Conservation (phyloP, 2,888 invertebrate species). For the Sceliomorpha sp. region DNA sequence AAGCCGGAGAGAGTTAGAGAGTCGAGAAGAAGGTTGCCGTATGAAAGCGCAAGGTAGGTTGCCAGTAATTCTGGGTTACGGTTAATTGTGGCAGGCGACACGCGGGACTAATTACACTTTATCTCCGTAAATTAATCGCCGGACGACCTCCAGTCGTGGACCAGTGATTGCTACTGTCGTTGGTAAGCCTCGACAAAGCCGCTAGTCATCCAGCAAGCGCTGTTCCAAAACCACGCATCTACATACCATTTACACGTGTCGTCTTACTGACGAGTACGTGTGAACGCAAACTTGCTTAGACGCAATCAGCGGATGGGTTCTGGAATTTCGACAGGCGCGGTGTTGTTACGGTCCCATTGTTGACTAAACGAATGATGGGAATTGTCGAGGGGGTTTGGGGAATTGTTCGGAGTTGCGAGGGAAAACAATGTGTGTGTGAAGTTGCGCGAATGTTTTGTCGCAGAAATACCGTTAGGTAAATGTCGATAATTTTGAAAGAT, state of each 20-base stretch:
- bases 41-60: conserved; percentile 21
- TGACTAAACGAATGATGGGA: conserved; percentile 1
- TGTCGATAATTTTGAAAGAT: no score
- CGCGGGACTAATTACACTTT: conserved; percentile 72
- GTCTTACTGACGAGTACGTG: conserved; percentile 43
- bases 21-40: conserved; percentile 9
- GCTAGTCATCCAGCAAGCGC: conserved; percentile 63
- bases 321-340: neutral
- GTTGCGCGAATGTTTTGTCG: no score
- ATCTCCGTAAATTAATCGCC: conserved; percentile 73
- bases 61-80: conserved; percentile 51
- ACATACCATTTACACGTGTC: conserved; percentile 55
- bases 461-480: no score
- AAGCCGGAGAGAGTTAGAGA: neutral
- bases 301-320: conserved; percentile 31
- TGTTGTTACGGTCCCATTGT: neutral
- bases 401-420: no score
- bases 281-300: conserved; percentile 28
- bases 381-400: no score
- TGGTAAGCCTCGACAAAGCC: conserved; percentile 58
- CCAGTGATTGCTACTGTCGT: conserved; percentile 64
- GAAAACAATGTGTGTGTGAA: no score
- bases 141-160: conserved; percentile 58
- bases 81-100: conserved; percentile 70
- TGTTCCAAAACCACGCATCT: conserved; percentile 60